Evolutionary conservation across 2,888 invertebrate species (phyloP).

Genomic region (Euzophera pinguis): DNA sequence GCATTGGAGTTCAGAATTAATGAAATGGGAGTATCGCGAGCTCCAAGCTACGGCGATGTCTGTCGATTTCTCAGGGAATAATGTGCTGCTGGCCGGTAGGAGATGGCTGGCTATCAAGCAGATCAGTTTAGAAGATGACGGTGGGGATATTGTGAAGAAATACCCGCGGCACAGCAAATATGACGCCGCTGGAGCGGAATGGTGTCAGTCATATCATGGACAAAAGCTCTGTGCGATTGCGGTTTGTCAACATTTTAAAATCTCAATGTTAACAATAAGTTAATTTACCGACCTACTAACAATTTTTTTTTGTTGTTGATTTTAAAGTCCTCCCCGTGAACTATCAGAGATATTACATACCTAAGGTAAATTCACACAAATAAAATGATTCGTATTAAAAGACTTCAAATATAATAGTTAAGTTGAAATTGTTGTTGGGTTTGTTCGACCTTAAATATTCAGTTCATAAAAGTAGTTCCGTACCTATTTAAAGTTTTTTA

Average conservation of each 20-base stretch:
- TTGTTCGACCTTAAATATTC: too few species aligned
- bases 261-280: too few species aligned
- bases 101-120: conserved; percentile 88
- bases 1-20: conserved; percentile 74
- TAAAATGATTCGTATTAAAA: too few species aligned
- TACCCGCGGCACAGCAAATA: conserved; percentile 94
- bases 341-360: too few species aligned
- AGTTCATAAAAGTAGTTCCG: too few species aligned
- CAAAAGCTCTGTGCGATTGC: conserved; percentile 93
- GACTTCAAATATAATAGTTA: too few species aligned
- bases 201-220: conserved; percentile 90
- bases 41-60: conserved; percentile 96
- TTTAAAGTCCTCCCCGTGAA: too few species aligned
- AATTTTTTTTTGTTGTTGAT: too few species aligned
- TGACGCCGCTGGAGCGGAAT: conserved; percentile 95
- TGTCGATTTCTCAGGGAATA: conserved; percentile 91
- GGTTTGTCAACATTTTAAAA: conserved; percentile 64
- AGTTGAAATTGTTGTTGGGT: too few species aligned
- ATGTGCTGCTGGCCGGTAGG: conserved; percentile 91
- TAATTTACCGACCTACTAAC: too few species aligned
- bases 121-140: conserved; percentile 86
- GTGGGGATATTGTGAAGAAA: conserved; percentile 84
- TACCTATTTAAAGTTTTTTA: too few species aligned
- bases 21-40: conserved; percentile 89
- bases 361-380: too few species aligned